Percentiles rank a stretch among this genome's conserved stretches.
These are phyloP conservation scores for Boulengeromyrus knoepffleri DNA, from an alignment of 2,113 vertebrate species.

Conservation along the genomic window DNA sequence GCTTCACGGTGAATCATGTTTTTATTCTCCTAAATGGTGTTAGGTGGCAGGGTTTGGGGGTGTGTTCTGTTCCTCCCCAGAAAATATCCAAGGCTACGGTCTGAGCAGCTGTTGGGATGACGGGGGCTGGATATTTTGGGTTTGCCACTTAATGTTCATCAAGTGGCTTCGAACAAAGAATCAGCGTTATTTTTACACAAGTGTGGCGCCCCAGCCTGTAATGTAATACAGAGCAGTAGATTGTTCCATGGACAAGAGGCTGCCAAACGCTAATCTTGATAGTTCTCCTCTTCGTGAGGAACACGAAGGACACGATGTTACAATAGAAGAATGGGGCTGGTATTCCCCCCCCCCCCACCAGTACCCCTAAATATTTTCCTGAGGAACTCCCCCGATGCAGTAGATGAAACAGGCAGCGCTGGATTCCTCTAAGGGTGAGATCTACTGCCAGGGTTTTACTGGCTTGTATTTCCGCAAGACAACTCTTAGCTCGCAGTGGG, in stretches of 20 bases:
- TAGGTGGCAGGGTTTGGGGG: background rate
- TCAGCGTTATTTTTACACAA: constrained; percentile 24
- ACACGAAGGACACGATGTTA: constrained; percentile 16
- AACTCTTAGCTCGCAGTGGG: background rate
- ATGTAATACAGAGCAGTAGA: constrained; percentile 4
- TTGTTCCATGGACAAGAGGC: constrained; percentile 25
- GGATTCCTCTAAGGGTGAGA: background rate
- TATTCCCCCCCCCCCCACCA: background rate
- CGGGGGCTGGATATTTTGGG: constrained; percentile 1
- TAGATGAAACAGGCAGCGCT: background rate
- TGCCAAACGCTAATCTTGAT: constrained; percentile 29
- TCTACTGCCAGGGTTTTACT: background rate
- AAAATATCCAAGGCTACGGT: constrained; percentile 7
- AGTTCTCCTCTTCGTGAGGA: constrained; percentile 6
- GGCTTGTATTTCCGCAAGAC: background rate
- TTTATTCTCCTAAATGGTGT: background rate
- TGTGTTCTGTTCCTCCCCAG: background rate
- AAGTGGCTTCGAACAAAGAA: constrained; percentile 24
- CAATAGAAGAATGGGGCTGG: background rate
- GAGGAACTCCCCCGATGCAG: background rate
- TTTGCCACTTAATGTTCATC: background rate
- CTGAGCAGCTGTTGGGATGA: constrained; percentile 19
- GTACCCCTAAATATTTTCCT: constrained; percentile 10
- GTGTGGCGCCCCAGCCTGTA: background rate
- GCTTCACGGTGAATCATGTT: background rate